phyloP scores from a whole-genome alignment of 2,888 invertebrate genomes.

The Nephrotoma appendiculata region DNA sequence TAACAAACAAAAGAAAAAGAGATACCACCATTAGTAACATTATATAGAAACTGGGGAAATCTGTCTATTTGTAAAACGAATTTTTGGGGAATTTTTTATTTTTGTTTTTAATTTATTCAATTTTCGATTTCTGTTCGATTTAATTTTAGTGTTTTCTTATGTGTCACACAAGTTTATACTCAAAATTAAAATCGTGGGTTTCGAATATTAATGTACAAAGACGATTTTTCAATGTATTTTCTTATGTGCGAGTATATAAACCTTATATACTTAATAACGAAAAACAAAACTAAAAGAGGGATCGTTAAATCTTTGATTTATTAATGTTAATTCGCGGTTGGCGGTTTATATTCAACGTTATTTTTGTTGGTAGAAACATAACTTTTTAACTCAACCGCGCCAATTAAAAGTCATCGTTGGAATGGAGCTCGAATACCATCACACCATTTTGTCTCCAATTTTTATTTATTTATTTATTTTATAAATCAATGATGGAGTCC shows the following conservation, averaged over 20 bases:
- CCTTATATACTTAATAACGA: not conserved
- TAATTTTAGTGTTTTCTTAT: not conserved
- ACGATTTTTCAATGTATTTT: not conserved
- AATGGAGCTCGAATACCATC: not conserved
- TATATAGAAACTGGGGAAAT: not conserved
- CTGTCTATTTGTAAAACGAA: not conserved
- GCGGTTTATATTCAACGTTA: not conserved
- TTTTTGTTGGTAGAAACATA: not conserved
- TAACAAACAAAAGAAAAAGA: not conserved
- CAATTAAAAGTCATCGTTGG: not conserved
- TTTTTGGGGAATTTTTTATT: not conserved
- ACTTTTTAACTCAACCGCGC: not conserved
- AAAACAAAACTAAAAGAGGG: not conserved
- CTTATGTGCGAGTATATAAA: not conserved
- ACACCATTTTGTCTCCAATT: not conserved
- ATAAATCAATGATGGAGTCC: not conserved
- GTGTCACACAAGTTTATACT: not conserved
- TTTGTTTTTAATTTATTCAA: not conserved
- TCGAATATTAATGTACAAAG: not conserved
- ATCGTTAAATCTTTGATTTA: not conserved
- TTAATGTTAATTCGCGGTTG: not conserved
- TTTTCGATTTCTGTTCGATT: not conserved
- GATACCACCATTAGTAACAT: not conserved
- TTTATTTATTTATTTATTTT: not conserved
- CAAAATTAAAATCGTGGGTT: not conserved